Base-by-base conservation (phyloP, 2,113 vertebrate species). In the Prinia subflava region DNA sequence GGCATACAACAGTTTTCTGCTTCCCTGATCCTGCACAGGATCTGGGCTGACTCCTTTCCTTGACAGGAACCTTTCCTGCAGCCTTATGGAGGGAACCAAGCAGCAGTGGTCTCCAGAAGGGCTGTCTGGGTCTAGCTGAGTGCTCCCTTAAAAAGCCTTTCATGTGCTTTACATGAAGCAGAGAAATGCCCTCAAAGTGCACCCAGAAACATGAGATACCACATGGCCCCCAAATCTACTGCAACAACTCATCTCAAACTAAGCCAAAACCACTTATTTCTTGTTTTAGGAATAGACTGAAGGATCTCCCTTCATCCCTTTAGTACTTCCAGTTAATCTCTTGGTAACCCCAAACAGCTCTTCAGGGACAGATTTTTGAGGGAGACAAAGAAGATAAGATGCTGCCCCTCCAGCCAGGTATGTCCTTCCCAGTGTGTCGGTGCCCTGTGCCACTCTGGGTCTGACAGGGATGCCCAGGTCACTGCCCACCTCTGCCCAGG, bases 391-490 rank as follows among this genome's bases (percentile, higher is more conserved):
- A n/a, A 5, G 4, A 21, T 18, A 59, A 50, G 56, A 55, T 30
- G 50, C 30, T 3, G 0, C 4, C 25, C 55, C 25, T 33, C 62
- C 2, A 16, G 37, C 33, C 10, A 5, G 5, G 22, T n/a, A 28
- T 0, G 6, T 19, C 9, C 37, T 69, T 60, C 19, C 31, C 28
- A 33, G 12, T 0, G 9, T 47, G 28, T 28, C 1, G 0, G 16
- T 39, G n/a, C 7, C 25, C 60, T 1, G 1, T 52, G 23, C 70
- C 1, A 0, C 49, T 83, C n/a, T 9, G 23, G 50, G 35, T 63
- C 46, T 3, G 41, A 12, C 68, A 74, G 28, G 62, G 18, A 42
- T 4, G 7, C 16, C 13, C 18, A 13, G 64, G 44, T n/a, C 46
- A 39, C 19, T 28, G 49, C 28, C 74, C 57, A 5, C 17, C 44